These are phyloP conservation scores for Coenonympha glycerion DNA, from an alignment of 2,888 invertebrate genomes.

Conservation along the genomic window DNA sequence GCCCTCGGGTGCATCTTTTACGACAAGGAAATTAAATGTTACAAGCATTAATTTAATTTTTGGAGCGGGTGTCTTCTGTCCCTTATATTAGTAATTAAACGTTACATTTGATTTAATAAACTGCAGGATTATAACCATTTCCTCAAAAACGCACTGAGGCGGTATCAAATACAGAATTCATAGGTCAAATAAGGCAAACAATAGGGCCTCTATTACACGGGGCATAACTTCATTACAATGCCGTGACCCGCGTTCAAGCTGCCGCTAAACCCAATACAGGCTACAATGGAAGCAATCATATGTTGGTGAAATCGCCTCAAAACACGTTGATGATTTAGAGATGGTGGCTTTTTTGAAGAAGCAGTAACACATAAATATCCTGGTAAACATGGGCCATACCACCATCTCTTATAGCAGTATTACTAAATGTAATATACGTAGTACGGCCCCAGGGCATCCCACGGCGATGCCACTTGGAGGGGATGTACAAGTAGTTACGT, in stretches of 20 bases:
- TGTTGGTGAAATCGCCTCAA: constrained; percentile 12
- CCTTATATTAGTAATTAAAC: too few species aligned
- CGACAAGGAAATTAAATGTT: too few species aligned
- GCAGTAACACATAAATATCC: too few species aligned
- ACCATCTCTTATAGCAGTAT: too few species aligned
- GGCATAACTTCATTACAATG: constrained; percentile 6
- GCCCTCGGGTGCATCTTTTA: too few species aligned
- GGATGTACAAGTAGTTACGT: too few species aligned
- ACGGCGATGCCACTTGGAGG: too few species aligned
- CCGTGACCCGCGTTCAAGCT: neutral
- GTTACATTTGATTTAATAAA: neutral
- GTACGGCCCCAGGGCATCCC: too few species aligned
- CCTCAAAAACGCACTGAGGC: neutral
- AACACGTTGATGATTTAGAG: neutral
- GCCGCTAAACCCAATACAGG: constrained; percentile 7
- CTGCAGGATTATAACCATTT: neutral
- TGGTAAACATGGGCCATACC: too few species aligned
- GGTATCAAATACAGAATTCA: neutral
- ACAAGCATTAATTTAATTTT: too few species aligned
- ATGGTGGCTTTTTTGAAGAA: neutral
- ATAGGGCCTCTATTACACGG: neutral
- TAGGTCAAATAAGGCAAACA: constrained; percentile 5
- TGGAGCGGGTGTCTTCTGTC: too few species aligned
- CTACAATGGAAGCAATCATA: constrained; percentile 18
- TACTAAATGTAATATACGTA: too few species aligned